Conservation (phyloP, 2,797 vertebrate species). For the Lagocephalus sceleratus region DNA sequence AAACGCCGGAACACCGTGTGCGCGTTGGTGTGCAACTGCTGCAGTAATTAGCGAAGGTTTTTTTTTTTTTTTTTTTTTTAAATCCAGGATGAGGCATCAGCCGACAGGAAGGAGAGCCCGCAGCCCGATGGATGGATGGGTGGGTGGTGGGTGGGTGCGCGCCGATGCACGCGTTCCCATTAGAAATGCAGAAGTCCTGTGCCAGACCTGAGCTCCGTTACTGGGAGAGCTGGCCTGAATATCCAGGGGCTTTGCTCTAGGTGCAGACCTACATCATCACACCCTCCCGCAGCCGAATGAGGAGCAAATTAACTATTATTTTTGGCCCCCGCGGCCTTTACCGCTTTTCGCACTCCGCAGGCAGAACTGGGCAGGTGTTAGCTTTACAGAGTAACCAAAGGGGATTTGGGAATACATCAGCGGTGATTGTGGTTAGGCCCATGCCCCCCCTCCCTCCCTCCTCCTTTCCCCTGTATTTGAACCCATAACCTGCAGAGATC, state of each 20-base stretch:
- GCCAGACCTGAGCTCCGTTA: constrained; percentile 33
- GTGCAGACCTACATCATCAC: constrained; percentile 44
- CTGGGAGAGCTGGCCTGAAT: constrained; percentile 35
- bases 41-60: too few species aligned
- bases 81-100: too few species aligned
- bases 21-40: too few species aligned
- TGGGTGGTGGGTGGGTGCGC: too few species aligned
- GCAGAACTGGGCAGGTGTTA: constrained; percentile 38
- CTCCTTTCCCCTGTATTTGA: constrained; percentile 38
- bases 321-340: constrained; percentile 60
- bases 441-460: constrained; percentile 26
- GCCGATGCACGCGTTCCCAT: too few species aligned
- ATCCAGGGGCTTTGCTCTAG: constrained; percentile 48
- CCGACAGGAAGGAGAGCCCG: too few species aligned
- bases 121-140: too few species aligned
- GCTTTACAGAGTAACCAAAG: constrained; percentile 54
- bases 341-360: constrained; percentile 54
- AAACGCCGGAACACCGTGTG: too few species aligned
- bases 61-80: too few species aligned
- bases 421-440: constrained; percentile 40
- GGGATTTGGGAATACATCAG: constrained; percentile 24
- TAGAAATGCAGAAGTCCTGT: too few species aligned
- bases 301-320: constrained; percentile 73
- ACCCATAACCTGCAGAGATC: constrained; percentile 67
- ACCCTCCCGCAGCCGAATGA: constrained; percentile 41